Conservation (phyloP, 2,113 vertebrate species). For the Lophura nycthemera region DNA sequence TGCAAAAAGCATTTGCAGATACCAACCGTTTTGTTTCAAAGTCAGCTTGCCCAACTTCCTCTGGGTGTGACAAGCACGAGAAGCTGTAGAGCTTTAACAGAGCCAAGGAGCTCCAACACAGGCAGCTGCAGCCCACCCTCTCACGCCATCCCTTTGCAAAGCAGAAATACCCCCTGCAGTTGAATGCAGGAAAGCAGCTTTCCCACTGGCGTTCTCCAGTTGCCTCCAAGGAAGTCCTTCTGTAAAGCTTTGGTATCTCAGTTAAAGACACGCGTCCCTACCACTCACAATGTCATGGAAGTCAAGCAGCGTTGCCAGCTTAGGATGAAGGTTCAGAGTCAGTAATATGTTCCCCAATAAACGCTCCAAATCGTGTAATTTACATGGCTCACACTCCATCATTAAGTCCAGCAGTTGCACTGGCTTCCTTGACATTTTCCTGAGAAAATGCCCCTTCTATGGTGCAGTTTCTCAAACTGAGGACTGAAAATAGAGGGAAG, state of each 20-base stretch:
- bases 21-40: neutral
- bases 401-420: neutral
- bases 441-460: neutral
- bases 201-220: neutral
- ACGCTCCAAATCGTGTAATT: neutral
- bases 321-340: neutral
- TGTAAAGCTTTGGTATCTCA: neutral
- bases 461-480: neutral
- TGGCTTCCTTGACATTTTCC: neutral
- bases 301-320: neutral
- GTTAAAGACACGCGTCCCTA: accelerated
- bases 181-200: neutral
- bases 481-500: neutral
- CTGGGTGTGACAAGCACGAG: accelerated
- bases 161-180: neutral
- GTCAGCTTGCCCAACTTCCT: accelerated
- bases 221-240: neutral
- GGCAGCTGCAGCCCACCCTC: neutral
- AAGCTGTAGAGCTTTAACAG: neutral
- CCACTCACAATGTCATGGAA: neutral
- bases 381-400: neutral
- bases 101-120: neutral
- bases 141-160: neutral
- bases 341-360: neutral
- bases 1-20: neutral